Evolutionary conservation across 2,113 vertebrate genomes (phyloP).

Genomic region (Corydoras maculifer): DNA sequence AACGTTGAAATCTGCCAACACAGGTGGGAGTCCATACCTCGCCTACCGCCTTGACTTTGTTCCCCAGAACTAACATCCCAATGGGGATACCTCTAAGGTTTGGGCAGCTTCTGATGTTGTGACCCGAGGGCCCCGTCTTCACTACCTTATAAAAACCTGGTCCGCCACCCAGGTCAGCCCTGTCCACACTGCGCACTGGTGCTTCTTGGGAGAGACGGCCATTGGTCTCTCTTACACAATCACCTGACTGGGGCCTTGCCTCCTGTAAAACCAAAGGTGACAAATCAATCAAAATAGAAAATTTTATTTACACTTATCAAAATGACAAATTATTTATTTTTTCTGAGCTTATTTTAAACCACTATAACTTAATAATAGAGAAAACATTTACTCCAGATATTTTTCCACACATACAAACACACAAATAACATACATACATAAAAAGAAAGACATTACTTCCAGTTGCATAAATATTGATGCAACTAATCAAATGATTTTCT

Average conservation of each 20-base stretch:
- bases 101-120: conserved; percentile 99
- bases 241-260: conserved; percentile 85
- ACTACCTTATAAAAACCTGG: conserved; percentile 99
- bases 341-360: too few relatives aligned
- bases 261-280: conserved; percentile 81
- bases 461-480: too few relatives aligned
- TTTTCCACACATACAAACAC: too few relatives aligned
- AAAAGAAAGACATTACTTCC: too few relatives aligned
- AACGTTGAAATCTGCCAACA: conserved; percentile 72
- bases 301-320: too few relatives aligned
- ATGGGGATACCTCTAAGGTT: conserved; percentile 99
- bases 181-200: conserved; percentile 80
- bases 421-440: too few relatives aligned
- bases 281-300: conserved; percentile 44
- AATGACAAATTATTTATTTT: too few relatives aligned
- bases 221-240: conserved; percentile 91
- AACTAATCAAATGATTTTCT: too few relatives aligned
- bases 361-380: too few relatives aligned
- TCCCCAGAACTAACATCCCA: conserved; percentile 99
- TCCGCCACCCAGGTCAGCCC: conserved; percentile 86
- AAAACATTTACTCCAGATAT: too few relatives aligned
- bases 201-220: conserved; percentile 87
- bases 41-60: conserved; percentile 99
- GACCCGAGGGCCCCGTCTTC: conserved; percentile 99
- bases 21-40: conserved; percentile 89